Evolutionary conservation across 2,888 invertebrate species (phyloP), one percentile per base, ranked within the genome.

Genomic region (Erebia aethiops): DNA sequence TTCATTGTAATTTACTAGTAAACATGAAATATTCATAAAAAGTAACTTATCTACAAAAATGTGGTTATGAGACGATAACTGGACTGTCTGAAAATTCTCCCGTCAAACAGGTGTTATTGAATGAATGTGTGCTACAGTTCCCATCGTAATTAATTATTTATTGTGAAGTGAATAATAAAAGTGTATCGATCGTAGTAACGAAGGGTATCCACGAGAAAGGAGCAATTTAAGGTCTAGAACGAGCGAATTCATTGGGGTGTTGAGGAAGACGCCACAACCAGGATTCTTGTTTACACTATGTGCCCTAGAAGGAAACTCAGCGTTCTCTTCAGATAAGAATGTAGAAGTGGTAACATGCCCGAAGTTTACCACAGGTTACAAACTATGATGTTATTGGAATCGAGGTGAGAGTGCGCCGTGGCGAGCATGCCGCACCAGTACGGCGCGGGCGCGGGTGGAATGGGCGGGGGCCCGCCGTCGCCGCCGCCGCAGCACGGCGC

Each of bases 391-490:
- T 77, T 82, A 82, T 77, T 79, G 76, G 80, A 81, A 75, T 81
- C 81, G 78, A 86, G 90, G 89, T 91, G 90, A 90, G 87, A 80
- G 83, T 84, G 83, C 87, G 89, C 87, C 88, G 90, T 90, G 89
- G 90, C 89, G 87, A 95, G 94, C 90, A 96, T 97, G 96, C 96
- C 97, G 90, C 96, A 97, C 93, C 96, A 97, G 94, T 97, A 96
- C 93, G 97, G 96, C 83, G 90, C 96, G 91, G 89, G 88, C 83
- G 89, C 90, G 83, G 95, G 96, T 77, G 87, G 89, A 94, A 95
- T 93, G 95, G 95, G 97, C 89, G 97, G 97, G 88, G 97, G 97
- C 74, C 97, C 98, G 76, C 95, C 95, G 75, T 95, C 95, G 87
- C 95, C 95, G 90, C 95, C 95, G 82, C 94, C 92, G 84, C 91